Evolutionary conservation across 1,140 invertebrate genomes (phyloP), one percentile per base, ranked within the genome.

Genomic region (Matsumurasca onukii): DNA sequence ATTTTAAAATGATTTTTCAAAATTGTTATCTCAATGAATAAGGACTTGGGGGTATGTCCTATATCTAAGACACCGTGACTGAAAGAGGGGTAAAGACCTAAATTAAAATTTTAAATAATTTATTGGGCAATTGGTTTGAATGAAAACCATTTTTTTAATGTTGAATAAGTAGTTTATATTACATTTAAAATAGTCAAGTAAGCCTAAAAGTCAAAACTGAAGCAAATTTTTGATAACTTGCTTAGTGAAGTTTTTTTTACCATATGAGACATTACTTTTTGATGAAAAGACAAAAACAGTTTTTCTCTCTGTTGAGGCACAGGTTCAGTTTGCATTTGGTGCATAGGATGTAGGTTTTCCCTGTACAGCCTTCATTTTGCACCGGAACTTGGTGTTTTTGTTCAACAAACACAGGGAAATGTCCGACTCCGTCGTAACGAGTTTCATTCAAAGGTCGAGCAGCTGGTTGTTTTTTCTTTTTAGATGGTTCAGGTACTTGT

Each of bases 201-300:
- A 55, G 24, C 5, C 24, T 55, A 55, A 55, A 24, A 12, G 12
- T 55, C 12, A 12, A 13, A 9, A 55, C 24, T 55, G 20, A 55
- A 55, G 12, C n/a, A n/a, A 55, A 12, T n/a, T 55, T 55, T 55
- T 55, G 15, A 12, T 15, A 12, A 9, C 24, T 55, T 55, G 5
- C 24, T 55, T 13, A 22, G 5, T 12, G 5, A 55, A 12, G 51
- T 22, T 5, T n/a, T 13, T 5, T 55, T 5, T n/a, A 9, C 20
- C 24, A 12, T 55, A 12, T 55, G 15, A 55, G 51, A 13, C 15
- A n/a, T n/a, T n/a, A n/a, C 51, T 69, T 69, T 34, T 29, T 69
- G 48, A 68, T 63, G 45, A 69, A 69, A 2, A 68, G 30, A 17
- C n/a, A 17, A 63, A 69, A 69, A 45, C 68, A 69, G 49, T 69